Evolutionary conservation across 2,888 invertebrate genomes (phyloP).

Genomic region (Cataglyphis altisquamis): DNA sequence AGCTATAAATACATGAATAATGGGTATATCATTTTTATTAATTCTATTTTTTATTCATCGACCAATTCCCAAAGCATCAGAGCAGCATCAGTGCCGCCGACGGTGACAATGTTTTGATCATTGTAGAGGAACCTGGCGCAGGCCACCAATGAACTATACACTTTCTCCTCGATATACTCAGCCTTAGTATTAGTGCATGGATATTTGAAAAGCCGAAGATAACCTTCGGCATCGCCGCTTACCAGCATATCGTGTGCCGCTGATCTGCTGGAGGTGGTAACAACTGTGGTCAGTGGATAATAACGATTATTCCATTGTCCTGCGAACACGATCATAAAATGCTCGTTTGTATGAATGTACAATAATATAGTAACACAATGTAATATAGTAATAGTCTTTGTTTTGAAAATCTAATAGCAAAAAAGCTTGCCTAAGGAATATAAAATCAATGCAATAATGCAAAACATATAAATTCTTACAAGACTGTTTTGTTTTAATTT

Average conservation of each 20-base stretch:
- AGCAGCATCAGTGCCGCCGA: conserved; percentile 95
- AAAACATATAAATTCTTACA: background rate
- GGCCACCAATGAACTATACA: conserved; percentile 94
- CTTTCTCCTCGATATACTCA: conserved; percentile 95
- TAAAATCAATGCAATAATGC: background rate
- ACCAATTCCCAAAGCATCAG: conserved; percentile 97
- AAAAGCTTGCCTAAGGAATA: background rate
- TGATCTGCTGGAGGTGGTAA: conserved; percentile 93
- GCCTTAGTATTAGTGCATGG: conserved; percentile 95
- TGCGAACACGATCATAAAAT: conserved; percentile 77
- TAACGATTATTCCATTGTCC: conserved; percentile 97
- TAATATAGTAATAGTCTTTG: background rate
- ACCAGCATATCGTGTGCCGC: conserved; percentile 94
- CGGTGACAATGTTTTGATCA: conserved; percentile 94
- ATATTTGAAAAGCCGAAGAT: conserved; percentile 94
- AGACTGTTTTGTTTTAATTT: background rate
- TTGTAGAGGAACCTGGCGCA: conserved; percentile 94
- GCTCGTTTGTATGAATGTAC: background rate
- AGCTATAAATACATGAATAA: conserved; percentile 30
- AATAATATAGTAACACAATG: background rate
- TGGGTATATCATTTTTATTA: conserved; percentile 1
- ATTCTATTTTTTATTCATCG: conserved; percentile 89
- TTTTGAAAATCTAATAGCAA: background rate
- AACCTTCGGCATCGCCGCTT: conserved; percentile 96
- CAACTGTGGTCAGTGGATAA: conserved; percentile 94